Percentiles rank a stretch among this genome's conserved stretches.
Evolutionary conservation across 2,113 vertebrate genomes (phyloP).

Genomic region (Podilymbus podiceps): DNA sequence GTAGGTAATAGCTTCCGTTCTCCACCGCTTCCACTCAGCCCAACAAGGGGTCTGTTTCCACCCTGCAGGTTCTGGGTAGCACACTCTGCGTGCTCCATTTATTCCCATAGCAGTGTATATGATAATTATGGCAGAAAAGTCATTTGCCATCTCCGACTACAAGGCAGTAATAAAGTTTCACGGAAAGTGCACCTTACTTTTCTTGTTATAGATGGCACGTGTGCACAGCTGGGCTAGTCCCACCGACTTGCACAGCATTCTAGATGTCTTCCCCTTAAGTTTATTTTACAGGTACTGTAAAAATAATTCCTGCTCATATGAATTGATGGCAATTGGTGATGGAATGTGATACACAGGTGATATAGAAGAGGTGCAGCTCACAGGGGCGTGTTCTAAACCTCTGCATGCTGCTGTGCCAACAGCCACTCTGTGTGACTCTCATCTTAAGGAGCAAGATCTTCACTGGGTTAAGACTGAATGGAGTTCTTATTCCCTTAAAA

Average conservation of each 20-base stretch:
- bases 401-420: neutral
- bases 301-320: neutral
- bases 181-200: neutral
- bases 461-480: neutral
- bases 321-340: neutral
- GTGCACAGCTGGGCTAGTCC: neutral
- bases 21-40: neutral
- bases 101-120: neutral
- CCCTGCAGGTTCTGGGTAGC: neutral
- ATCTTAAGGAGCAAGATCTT: neutral
- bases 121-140: neutral
- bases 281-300: neutral
- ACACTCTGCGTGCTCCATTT: neutral
- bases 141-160: neutral
- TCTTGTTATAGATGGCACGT: neutral
- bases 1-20: neutral
- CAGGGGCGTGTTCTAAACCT: neutral
- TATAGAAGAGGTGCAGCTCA: neutral
- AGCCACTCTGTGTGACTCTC: neutral
- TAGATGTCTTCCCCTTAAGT: neutral
- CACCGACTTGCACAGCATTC: neutral
- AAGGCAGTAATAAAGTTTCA: constrained; percentile 32
- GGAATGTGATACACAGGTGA: neutral
- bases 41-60: neutral
- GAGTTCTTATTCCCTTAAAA: neutral